Percentiles rank a stretch among this genome's conserved stretches.
phyloP scores from a whole-genome alignment of 35 echinoderm and acorn worm genomes.

The Apostichopus japonicus region DNA sequence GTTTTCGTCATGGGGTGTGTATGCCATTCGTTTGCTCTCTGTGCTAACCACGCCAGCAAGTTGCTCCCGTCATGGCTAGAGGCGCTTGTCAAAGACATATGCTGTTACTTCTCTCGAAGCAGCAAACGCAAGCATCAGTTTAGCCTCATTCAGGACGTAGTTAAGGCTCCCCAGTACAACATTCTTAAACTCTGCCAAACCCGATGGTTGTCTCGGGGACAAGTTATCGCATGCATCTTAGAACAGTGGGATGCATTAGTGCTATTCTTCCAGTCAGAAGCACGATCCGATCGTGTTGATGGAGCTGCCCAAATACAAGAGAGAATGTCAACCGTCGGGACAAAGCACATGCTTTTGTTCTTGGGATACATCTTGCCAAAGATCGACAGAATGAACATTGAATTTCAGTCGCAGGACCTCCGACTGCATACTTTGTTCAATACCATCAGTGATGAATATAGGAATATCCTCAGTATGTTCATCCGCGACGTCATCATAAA shows the following conservation, averaged over 20 bases:
- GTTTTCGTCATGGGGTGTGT: conserved; percentile 49
- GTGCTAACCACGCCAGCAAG: conserved; percentile 41
- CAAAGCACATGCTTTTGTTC: conserved; percentile 59
- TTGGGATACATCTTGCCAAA: conserved; percentile 52
- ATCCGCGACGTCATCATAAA: conserved; percentile 24
- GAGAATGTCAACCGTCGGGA: conserved; percentile 32
- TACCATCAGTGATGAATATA: conserved; percentile 12
- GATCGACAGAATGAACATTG: conserved; percentile 42
- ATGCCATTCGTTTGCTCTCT: conserved; percentile 45
- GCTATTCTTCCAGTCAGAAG: conserved; percentile 44
- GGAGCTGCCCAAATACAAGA: conserved; percentile 44
- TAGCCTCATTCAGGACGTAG: conserved; percentile 25
- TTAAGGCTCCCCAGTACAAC: conserved; percentile 36
- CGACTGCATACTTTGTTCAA: conserved; percentile 47
- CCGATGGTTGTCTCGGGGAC: conserved; percentile 52
- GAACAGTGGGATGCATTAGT: conserved; percentile 54
- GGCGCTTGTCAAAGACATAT: conserved; percentile 42
- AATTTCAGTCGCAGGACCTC: conserved; percentile 50
- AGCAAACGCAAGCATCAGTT: conserved; percentile 37
- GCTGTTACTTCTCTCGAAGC: conserved; percentile 57
- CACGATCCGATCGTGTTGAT: conserved; percentile 43
- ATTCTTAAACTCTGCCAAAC: conserved; percentile 51
- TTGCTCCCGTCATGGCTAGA: conserved; percentile 35
- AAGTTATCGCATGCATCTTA: conserved; percentile 40
- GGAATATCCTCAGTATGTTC: conserved; percentile 37